These are phyloP conservation scores for Valencia hispanica DNA, from an alignment of 2,797 vertebrate species.

Conservation along the genomic window DNA sequence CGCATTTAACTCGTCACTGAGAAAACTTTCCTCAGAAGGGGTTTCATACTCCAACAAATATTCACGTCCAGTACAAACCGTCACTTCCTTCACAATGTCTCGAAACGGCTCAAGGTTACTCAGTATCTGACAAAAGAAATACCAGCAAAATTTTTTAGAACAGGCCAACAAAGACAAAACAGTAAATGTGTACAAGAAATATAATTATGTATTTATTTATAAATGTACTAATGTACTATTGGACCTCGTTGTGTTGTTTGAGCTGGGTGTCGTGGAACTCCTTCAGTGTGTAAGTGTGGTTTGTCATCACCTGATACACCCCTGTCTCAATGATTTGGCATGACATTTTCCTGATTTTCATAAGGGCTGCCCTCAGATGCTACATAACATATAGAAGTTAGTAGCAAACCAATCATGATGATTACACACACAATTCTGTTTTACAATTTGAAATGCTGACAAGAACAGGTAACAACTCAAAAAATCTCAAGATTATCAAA, in stretches of 20 bases:
- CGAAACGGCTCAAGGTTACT: constrained; percentile 80
- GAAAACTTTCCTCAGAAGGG: not conserved
- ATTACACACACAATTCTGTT: not conserved
- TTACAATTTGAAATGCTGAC: not conserved
- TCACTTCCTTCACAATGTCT: constrained; percentile 82
- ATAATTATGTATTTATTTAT: not conserved
- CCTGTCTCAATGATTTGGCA: not conserved
- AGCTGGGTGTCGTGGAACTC: not conserved
- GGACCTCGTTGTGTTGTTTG: not conserved
- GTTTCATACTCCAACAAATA: constrained; percentile 73
- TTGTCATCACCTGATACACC: not conserved
- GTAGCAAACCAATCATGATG: not conserved
- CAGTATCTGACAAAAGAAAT: constrained; percentile 70
- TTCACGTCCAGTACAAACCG: constrained; percentile 77
- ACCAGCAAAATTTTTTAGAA: not conserved
- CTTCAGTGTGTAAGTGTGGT: not conserved
- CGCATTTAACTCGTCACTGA: not conserved
- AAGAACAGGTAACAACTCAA: not conserved
- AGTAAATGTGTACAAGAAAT: not conserved
- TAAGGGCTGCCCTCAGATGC: not conserved
- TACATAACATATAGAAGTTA: not conserved
- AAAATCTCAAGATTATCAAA: not conserved
- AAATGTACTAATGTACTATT: not conserved
- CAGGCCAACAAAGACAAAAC: not conserved
- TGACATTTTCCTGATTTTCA: not conserved